Base-by-base conservation (phyloP, 2,888 invertebrate genomes). In the Folsomia manolachei region DNA sequence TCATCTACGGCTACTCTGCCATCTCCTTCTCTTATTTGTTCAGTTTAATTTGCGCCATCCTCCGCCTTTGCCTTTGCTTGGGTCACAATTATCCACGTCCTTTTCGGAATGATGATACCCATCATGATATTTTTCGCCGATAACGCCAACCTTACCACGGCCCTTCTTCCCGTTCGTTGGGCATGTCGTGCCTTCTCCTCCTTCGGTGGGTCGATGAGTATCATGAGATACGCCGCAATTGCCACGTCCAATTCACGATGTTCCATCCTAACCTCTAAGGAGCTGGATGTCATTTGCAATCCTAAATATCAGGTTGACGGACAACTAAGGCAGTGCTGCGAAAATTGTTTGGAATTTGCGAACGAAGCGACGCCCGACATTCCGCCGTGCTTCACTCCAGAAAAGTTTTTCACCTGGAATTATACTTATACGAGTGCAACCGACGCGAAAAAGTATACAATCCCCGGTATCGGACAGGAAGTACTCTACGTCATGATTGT, bases 21-120 rank as follows among this genome's bases (percentile, higher is more conserved):
- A 86, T 92, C 78, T 87, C 90, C 18, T 86, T 89, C 79, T 85
- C 89, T 70, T 93, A 93, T 83, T 82, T 89, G 4, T 84, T 86
- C 75, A 86, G 86, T 70, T 86, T 86, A 80, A n/a, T 74, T 85
- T 25, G 85, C 85, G 78, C 84, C 84, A 39, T 85, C 86, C 0
- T 83, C 85, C 9, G 85, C 88, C 19, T 84, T 86, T 14, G 86
- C 87, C 76, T 84, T 83, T 73, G 84, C 84, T 4, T 81, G 83
- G 79, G 74, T 84, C 2, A 83, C 83, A 25, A 82, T 84, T 76
- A 81, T 84, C 21, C 76, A 81, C 70, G 70, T 79, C 21, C 18
- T 80, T 2, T 72, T 73, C 14, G 79, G 79, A 78, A 68, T 78
- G 66, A 71, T 74, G 11, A 19, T 74, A 21, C 75, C 75, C 52